Base-by-base conservation (phyloP, 2,797 vertebrate species). In the Bovichtus diacanthus region DNA sequence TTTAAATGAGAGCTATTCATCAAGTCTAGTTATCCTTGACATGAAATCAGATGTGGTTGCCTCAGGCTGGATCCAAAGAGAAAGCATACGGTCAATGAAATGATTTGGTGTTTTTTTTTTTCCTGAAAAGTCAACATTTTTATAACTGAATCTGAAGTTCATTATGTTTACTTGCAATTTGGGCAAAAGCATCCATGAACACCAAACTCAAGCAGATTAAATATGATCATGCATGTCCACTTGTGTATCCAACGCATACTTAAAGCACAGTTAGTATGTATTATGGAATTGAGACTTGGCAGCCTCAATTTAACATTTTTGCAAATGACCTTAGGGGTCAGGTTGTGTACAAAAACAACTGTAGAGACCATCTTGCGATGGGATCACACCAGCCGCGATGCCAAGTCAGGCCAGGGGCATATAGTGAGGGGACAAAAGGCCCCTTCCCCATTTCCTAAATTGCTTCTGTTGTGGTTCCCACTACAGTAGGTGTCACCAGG, bases 1-100 rank as follows among this genome's bases (percentile, higher is more conserved):
- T 63, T 78, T 68, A 70, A 91, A 86, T 84, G 68, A 80, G 63
- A 29, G 51, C 64, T 47, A 72, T 92, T 81, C 51, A 87, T 91
- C 79, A 85, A 75, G 66, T 73, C 27, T 49, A 66, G n/a, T 78
- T 82, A 76, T 70, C 73, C 54, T 51, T 81, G 80, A 81, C 65
- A 68, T 81, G 25, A 77, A 80, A 77, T 87, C 58, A 80, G 49
- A 80, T 72, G 65, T 49, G 70, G 43, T 50, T 63, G 56, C 70
- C 73, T 70, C 34, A 67, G 77, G 63, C 59, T 68, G 9, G 15
- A 73, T 60, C 19, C 4, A 15, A 66, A 77, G n/a, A 62, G 63
- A 71, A 47, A 21, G 70, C 56, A 60, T 65, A 12, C 31, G 15
- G 12, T 18, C 62, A 47, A 75, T 59, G 44, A 63, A 69, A 66